Base-by-base conservation (phyloP, 2,113 vertebrate species). In the Phoenicopterus ruber region DNA sequence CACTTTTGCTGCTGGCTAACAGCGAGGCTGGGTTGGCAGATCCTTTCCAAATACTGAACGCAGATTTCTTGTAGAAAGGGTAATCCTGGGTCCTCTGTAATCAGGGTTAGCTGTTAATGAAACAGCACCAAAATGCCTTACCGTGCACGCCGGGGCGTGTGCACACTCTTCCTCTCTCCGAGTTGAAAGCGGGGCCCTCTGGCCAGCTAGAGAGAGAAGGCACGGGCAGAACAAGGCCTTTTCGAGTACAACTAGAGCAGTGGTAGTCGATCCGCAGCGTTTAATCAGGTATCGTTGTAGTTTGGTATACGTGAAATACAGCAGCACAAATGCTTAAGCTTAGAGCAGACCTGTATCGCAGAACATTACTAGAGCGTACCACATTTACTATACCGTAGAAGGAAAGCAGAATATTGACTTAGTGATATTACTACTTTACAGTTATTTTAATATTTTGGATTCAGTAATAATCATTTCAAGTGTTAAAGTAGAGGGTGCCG, bases 1-100 rank as follows among this genome's bases (percentile, higher is more conserved):
- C 93, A 46, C 96, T 89, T 47, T 85, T 95, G 95, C 96, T 97
- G 93, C 97, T 97, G 96, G 95, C 90, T 91, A 54, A 96, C 95
- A 25, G 88, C 24, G 78, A 94, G 95, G 88, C 78, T 91, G 96
- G 97, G 87, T 74, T 55, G 76, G 89, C 95, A 93, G 92, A 93
- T 95, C 92, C 70, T 88, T 92, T 46, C 82, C 93, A 52, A 86
- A 89, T 44, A 46, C 89, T 42, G 91, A 95, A 79, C 73, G 6
- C 65, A 69, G 83, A 86, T 93, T 90, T 86, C 85, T 92, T 79
- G 85, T 94, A 94, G 92, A 87, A 91, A 54, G 95, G 94, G 94
- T 88, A 84, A 93, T 94, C 82, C 93, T 86, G 96, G 82, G 82
- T 92, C 86, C 91, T 97, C 94, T 92, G 62, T 93, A 82, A 84